Base-by-base conservation (phyloP, 2,113 vertebrate genomes). In the Calcarius ornatus region DNA sequence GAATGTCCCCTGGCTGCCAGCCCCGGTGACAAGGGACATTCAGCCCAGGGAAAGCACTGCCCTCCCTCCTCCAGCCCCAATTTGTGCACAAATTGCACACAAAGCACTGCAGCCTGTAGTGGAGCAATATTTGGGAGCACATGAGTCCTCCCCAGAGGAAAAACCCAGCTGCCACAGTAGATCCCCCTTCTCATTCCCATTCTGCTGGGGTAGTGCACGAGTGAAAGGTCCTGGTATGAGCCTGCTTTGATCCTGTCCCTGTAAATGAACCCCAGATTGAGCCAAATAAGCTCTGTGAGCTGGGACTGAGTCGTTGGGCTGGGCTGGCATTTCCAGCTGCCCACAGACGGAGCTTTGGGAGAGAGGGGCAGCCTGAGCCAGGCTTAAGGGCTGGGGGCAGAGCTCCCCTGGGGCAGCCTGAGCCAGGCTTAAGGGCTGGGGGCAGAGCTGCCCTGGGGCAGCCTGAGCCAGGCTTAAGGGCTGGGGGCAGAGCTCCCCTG, bases 1-100 rank as follows among this genome's bases (percentile, higher is more conserved):
- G 87, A 95, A 89, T 48, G 73, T 81, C 17, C 79, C 47, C 81
- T 90, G 88, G 63, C 59, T 88, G 28, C 22, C 56, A 85, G 73
- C 43, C 57, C 59, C 19, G 6, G 69, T 10, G 65, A 60, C 57
- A 42, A 37, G 42, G 40, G 69, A 48, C 6, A 30, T 9, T 54
- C 43, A 54, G 54, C 9, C 21, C 45, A 73, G 71, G 69, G 38
- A 22, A 54, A 15, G 2, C 90, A 31, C 6, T 50, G 63, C 28
- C 11, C 38, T 86, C 12, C 31, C 30, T 70, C 10, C 38, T 88
- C 3, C 94, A 81, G 90, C 76, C 80, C 50, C 82, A 48, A 38
- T 28, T 40, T 25, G 13, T 0, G 10, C 38, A 56, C 64, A 71
- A 25, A 63, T 0, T 37, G 56, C 60, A 22, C 4, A 6, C 4